Conservation (phyloP, 64 coral and sea anemone genomes). For the Montipora efflorescens region DNA sequence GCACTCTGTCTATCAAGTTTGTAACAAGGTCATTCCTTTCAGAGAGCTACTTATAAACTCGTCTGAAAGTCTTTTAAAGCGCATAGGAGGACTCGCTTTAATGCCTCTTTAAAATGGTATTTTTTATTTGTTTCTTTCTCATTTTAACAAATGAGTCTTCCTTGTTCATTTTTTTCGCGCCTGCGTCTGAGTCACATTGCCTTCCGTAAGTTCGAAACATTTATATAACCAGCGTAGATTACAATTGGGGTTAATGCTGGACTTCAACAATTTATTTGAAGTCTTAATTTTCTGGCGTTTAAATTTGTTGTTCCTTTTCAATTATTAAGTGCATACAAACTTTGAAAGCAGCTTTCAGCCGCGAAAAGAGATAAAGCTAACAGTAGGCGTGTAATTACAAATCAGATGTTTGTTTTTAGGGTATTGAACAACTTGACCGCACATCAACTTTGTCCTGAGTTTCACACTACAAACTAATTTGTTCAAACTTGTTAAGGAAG, state of each 20-base stretch:
- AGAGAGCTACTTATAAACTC: background rate
- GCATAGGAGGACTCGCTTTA: background rate
- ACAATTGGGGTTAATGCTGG: background rate
- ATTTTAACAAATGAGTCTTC: background rate
- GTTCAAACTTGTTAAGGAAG: background rate
- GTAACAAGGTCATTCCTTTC: background rate
- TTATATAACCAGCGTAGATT: background rate
- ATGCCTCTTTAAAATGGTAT: background rate
- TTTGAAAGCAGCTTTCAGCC: slow-evolving; percentile 11
- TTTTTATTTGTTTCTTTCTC: background rate
- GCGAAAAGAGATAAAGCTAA: background rate
- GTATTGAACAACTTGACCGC: too few species aligned
- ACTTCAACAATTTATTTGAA: background rate
- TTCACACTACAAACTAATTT: background rate
- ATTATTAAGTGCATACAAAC: slow-evolving; percentile 33
- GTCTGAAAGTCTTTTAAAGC: background rate
- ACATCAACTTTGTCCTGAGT: background rate
- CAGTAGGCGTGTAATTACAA: background rate
- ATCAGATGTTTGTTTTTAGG: background rate
- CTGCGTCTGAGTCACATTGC: background rate
- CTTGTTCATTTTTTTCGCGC: background rate
- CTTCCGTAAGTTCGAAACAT: background rate
- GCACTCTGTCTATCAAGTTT: slow-evolving; percentile 35
- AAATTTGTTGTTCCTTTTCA: background rate
- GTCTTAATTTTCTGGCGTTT: background rate